phyloP scores from a whole-genome alignment of 1,140 invertebrate species.

The Hypsibius dujardini region DNA sequence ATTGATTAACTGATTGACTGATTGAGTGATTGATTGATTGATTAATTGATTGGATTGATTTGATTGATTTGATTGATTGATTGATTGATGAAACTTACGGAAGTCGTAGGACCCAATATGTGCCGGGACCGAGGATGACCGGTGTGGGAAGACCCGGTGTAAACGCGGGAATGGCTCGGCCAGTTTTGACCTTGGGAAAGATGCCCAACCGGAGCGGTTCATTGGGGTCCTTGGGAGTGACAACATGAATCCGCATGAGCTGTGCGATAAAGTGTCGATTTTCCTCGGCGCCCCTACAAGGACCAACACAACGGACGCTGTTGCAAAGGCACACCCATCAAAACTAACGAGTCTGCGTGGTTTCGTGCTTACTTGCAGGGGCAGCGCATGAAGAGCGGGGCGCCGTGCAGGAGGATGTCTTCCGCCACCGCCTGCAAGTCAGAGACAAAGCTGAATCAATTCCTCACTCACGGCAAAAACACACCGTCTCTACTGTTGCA shows the following conservation, averaged over 20 bases:
- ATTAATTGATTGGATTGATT: no score
- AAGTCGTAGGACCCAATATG: neutral
- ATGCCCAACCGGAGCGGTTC: slow-evolving; percentile 51
- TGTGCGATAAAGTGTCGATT: slow-evolving; percentile 49
- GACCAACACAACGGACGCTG: slow-evolving; percentile 27
- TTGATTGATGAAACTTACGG: no score
- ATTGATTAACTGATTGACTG: no score
- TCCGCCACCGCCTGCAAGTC: slow-evolving; percentile 50
- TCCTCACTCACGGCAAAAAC: no score
- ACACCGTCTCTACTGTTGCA: no score
- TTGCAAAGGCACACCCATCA: slow-evolving; percentile 15
- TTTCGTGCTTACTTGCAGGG: slow-evolving; percentile 49
- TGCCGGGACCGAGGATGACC: neutral
- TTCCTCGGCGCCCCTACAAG: slow-evolving; percentile 19
- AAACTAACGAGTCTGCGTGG: slow-evolving; percentile 19
- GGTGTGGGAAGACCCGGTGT: neutral
- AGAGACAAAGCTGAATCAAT: no score
- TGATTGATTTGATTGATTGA: no score
- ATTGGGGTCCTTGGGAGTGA: slow-evolving; percentile 57
- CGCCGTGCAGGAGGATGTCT: slow-evolving; percentile 60
- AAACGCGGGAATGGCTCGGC: slow-evolving; percentile 15
- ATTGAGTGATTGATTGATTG: no score
- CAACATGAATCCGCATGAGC: slow-evolving; percentile 76
- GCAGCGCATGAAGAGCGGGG: slow-evolving; percentile 76
- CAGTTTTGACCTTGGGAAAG: slow-evolving; percentile 25